Percentiles rank a stretch among this genome's conserved stretches.
Evolutionary conservation across 2,888 invertebrate species (phyloP).

Genomic region (Imbricaverruca yamaguchii): DNA sequence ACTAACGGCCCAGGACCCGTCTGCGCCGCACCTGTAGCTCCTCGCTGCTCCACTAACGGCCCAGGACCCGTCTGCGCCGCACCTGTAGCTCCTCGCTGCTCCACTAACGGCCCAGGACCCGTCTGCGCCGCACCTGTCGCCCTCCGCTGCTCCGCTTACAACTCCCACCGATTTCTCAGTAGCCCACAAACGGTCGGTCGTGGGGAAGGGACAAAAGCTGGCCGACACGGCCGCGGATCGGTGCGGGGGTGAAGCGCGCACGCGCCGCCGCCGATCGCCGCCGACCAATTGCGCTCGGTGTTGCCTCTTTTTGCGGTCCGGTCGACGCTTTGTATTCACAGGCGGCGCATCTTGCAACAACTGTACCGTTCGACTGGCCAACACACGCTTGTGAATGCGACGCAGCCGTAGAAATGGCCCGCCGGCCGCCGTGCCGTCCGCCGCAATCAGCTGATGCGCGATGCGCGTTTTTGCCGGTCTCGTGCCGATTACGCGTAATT

Average conservation of each 20-base stretch:
- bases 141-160: no score
- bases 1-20: no score
- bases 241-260: neutral
- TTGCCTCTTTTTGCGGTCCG: neutral
- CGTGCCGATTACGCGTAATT: conserved; percentile 4
- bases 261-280: neutral
- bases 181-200: no score
- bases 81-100: no score
- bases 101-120: no score
- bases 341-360: neutral
- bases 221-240: neutral
- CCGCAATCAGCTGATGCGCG: conserved; percentile 1
- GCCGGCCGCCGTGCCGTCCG: neutral
- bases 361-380: neutral
- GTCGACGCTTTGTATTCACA: neutral
- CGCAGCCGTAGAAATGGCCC: neutral
- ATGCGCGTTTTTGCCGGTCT: neutral
- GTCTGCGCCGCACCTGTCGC: no score
- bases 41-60: no score
- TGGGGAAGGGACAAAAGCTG: neutral
- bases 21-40: no score
- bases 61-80: no score
- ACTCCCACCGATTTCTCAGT: no score
- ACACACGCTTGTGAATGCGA: neutral
- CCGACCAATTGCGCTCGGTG: neutral